Base-by-base conservation (phyloP, 2,888 invertebrate genomes). In the Ethmia dodecea region DNA sequence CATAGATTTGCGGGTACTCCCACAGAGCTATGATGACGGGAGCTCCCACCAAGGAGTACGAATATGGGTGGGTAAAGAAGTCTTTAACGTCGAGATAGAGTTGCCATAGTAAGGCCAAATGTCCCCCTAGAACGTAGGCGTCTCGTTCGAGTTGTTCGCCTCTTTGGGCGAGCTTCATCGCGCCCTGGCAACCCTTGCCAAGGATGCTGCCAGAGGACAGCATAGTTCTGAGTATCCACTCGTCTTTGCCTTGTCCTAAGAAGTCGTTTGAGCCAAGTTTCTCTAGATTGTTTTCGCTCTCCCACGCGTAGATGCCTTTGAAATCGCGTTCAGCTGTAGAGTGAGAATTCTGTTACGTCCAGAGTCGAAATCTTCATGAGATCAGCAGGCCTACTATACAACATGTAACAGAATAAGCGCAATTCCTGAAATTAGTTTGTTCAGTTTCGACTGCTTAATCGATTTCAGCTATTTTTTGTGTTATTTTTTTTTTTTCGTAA, bases 21-120 rank as follows among this genome's bases (percentile, higher is more conserved):
- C 84, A 84, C 13, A 79, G 22, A 1, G 79, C 84, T 5, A 75
- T 42, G 0, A 64, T 71, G 0, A 76, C 72, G 3, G 84, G 84
- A 0, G 81, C 77, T 0, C 81, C 74, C 1, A 81, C 79, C 11
- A 79, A 49, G 0, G 84, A 83, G 45, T 72, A 84, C 0, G 78
- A 75, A 45, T 77, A 62, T 0, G 81, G 83, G 25, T 84, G 80
- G 0, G 69, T 74, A 31, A 72, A 84, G 39, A 84, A 84, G 49
- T 84, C 84, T 51, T 79, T 83, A 0, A 80, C 64, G 33, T 84
- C 84, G 2, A 84, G 47, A 38, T 84, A 74, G 0, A 84, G 52
- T 45, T 84, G 84, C 83, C 84, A 84, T n/a, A 81, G 52, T 9
- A 83, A 43, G 0, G 79, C 81, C 26, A 84, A 53, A 38, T 83